Conservation (phyloP, 2,888 invertebrate species). For the Thysanoteuthis rhombus region DNA sequence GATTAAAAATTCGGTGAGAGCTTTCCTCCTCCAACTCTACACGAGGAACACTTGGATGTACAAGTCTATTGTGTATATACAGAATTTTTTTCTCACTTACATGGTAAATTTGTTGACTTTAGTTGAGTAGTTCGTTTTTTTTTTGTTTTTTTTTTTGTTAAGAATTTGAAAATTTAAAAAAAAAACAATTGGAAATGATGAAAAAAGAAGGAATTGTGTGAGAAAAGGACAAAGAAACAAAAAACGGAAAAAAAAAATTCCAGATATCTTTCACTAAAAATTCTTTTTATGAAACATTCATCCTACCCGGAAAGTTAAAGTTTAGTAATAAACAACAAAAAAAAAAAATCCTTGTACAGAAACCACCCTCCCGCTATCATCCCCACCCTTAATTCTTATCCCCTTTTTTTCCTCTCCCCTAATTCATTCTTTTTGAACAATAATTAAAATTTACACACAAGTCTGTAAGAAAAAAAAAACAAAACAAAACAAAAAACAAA, state of each 20-base stretch:
- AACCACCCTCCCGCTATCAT: neutral
- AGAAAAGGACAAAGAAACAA: too few species aligned
- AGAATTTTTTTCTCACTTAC: neutral
- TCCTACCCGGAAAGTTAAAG: neutral
- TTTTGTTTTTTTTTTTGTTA: neutral
- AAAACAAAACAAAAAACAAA: neutral
- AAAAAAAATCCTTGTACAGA: neutral
- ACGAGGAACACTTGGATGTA: neutral
- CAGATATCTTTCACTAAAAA: neutral
- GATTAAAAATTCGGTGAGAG: neutral
- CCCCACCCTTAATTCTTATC: neutral
- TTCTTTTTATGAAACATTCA: neutral
- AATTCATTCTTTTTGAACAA: neutral
- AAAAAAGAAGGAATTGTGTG: too few species aligned
- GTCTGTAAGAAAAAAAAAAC: neutral
- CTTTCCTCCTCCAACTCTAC: neutral
- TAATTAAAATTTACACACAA: neutral
- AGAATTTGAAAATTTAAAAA: neutral
- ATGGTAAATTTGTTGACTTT: neutral
- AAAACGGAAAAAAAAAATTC: neutral
- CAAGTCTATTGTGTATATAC: neutral
- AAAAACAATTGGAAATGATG: too few species aligned
- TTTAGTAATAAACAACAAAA: neutral
- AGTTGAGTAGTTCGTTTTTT: neutral
- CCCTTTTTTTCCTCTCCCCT: neutral